A percentile compares a stretch with the other conserved stretches of the same genome.
phyloP scores from a whole-genome alignment of 53 echinoderm and acorn worm species.

The Holothuria leucospilota region DNA sequence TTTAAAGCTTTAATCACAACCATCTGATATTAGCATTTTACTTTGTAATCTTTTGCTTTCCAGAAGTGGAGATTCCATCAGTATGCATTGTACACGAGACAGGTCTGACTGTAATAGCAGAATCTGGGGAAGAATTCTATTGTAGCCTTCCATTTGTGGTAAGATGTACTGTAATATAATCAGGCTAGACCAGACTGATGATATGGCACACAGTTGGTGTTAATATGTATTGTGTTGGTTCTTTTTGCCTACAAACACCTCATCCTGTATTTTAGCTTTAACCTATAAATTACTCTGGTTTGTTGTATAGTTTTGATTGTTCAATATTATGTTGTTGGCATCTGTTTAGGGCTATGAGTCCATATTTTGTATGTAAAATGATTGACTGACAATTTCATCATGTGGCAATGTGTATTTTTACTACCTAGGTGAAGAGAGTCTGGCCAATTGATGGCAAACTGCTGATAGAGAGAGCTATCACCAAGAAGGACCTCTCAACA shows the following conservation, averaged over 20 bases:
- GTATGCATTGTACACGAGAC: constrained; percentile 78
- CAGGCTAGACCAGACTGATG: neutral
- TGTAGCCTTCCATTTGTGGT: constrained; percentile 92
- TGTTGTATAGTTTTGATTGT: neutral
- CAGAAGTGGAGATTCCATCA: constrained; percentile 74
- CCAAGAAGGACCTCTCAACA: constrained; percentile 55
- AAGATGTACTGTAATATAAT: neutral
- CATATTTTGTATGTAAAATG: neutral
- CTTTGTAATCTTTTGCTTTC: neutral
- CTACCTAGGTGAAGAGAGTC: constrained; percentile 71
- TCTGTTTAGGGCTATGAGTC: neutral
- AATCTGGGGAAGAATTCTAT: constrained; percentile 82
- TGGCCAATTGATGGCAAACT: constrained; percentile 85
- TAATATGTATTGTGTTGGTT: neutral
- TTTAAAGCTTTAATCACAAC: too few relatives aligned
- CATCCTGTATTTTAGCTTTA: neutral
- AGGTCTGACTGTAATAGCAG: constrained; percentile 74
- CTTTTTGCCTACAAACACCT: neutral
- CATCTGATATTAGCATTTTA: too few relatives aligned
- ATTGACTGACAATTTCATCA: too few relatives aligned
- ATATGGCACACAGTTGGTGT: neutral
- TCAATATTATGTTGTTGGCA: neutral
- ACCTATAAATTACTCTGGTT: neutral
- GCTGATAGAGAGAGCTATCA: constrained; percentile 80
- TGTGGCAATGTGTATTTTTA: neutral